Percentiles rank a stretch among this genome's conserved stretches.
Conservation (phyloP, 2,888 invertebrate species). For the Cosmorhoe ocellata region DNA sequence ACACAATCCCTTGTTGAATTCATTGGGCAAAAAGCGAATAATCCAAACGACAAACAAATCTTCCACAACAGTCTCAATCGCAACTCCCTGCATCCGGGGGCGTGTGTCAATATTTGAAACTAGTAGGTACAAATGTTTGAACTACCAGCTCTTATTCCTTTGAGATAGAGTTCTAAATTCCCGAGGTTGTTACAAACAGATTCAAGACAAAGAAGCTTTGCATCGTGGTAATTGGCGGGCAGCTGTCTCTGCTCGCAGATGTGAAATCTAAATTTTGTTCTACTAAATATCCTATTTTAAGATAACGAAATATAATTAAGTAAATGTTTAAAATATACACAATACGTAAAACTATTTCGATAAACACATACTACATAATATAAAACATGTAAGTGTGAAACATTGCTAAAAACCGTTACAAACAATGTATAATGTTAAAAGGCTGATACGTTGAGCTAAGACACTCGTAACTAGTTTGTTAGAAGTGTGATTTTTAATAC, state of each 20-base stretch:
- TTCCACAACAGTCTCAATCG: conserved; percentile 26
- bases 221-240: conserved; percentile 50
- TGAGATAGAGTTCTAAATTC: conserved; percentile 12
- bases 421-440: too few relatives aligned
- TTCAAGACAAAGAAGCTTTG: conserved; percentile 49
- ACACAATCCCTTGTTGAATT: not conserved
- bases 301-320: too few relatives aligned
- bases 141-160: conserved; percentile 25
- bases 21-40: conserved; percentile 17
- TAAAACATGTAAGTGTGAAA: too few relatives aligned
- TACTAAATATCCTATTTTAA: conserved; percentile 12
- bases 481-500: too few relatives aligned
- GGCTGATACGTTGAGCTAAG: too few relatives aligned
- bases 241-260: conserved; percentile 39
- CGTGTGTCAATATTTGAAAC: conserved; percentile 58
- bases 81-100: conserved; percentile 38
- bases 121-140: conserved; percentile 27
- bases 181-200: conserved; percentile 20
- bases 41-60: conserved; percentile 27
- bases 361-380: too few relatives aligned
- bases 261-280: conserved; percentile 20
- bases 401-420: too few relatives aligned
- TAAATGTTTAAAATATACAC: too few relatives aligned
- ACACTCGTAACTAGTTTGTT: too few relatives aligned
- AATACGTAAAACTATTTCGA: too few relatives aligned